Base-by-base conservation (phyloP, 2,113 vertebrate genomes). In the Pelecanoides urinatrix region DNA sequence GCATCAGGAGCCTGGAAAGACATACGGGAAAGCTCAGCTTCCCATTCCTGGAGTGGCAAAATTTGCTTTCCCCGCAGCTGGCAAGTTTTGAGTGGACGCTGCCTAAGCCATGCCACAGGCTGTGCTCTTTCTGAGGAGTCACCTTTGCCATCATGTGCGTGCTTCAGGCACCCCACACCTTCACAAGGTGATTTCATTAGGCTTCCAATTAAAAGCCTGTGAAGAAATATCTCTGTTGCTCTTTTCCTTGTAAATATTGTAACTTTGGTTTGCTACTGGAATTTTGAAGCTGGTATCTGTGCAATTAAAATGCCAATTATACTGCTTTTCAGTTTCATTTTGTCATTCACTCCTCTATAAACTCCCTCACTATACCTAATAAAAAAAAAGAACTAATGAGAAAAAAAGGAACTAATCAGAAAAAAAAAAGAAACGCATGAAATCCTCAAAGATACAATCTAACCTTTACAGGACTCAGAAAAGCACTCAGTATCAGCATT, bases 241-340 rank as follows among this genome's bases (percentile, higher is more conserved):
- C 72, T 81, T 95, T 88, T 95, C 59, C 44, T 55, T 56, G 55
- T 77, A 89, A 86, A 80, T 76, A 71, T 62, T 53, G 10, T 71
- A 70, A 77, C 59, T 88, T 70, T 0, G 3, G 74, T 79, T 85
- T 94, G 76, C 70, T 62, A 59, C 40, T 56, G 65, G 47, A 93
- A 93, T 85, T 81, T 34, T 50, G 58, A 91, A 84, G 63, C 47
- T 44, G 55, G 8, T 62, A 27, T 72, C 30, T 61, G 29, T 67
- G 34, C 66, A 86, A 85, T 84, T 96, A 92, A 81, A 91, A 82
- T 40, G 75, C 44, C 61, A 91, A 40, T 95, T 93, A 63, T 36
- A 45, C 26, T 38, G 27, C 22, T 85, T 88, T 91, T 78, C 47
- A 9, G 47, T 78, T 89, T 87, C 34, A 61, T 94, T 87, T 89